Percentiles rank a stretch among this genome's conserved stretches.
Conservation (phyloP, 2,113 vertebrate genomes). For the Marmota flaviventris region DNA sequence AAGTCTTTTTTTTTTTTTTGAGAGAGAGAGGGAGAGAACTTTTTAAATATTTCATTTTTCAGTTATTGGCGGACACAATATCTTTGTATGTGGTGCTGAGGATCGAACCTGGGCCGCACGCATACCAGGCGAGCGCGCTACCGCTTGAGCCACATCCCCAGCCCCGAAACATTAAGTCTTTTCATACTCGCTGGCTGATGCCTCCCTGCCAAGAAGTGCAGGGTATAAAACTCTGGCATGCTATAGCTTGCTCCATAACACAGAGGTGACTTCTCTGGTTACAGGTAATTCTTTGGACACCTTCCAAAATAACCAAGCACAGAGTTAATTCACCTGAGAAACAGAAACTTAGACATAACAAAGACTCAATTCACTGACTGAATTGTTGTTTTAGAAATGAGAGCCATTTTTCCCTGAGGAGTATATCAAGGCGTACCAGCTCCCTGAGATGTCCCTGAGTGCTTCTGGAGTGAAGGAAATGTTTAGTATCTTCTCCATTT, state of each 20-base stretch:
- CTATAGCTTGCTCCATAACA: background rate
- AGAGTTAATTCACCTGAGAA: background rate
- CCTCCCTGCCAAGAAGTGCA: no score
- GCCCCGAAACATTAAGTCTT: background rate
- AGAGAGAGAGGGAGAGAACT: no score
- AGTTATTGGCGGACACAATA: no score
- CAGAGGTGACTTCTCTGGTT: fast-evolving
- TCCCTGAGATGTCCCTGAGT: background rate
- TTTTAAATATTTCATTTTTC: no score
- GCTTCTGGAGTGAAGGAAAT: background rate
- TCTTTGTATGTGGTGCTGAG: no score
- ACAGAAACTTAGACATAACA: background rate
- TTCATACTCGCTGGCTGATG: background rate
- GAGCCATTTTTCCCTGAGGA: background rate
- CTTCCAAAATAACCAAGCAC: background rate
- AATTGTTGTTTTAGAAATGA: background rate
- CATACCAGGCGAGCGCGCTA: no score
- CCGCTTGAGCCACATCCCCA: no score
- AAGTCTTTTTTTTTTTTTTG: background rate
- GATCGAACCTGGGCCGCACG: no score
- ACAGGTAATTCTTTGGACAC: background rate
- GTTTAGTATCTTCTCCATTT: background rate
- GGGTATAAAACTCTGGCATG: no score
- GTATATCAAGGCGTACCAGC: background rate
- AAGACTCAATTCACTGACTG: background rate